Base-by-base conservation (phyloP, 2,113 vertebrate genomes). In the Climacteris rufus region DNA sequence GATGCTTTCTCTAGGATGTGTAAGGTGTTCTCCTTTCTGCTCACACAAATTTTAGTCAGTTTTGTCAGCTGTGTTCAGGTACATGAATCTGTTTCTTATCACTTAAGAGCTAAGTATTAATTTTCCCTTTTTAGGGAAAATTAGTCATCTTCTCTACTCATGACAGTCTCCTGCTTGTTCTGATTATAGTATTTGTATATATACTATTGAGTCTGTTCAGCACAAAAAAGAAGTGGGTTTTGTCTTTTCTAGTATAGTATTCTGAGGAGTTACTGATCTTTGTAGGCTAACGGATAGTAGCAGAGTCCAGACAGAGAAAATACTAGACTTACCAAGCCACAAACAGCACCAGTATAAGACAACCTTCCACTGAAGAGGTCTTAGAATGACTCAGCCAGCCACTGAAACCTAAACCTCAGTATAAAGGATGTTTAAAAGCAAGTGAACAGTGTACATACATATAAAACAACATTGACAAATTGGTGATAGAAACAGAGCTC, bases 401-500 rank as follows among this genome's bases (percentile, higher is more conserved):
- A 19, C 24, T 76, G 39, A 80, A 80, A 44, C 6, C 5, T 33
- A n/a, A 61, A 30, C 21, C 8, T 50, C 54, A 45, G 5, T 28
- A 37, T 13, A 20, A 71, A 71, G 28, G 14, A 11, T 3, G 2
- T 40, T 76, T 45, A 87, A 83, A 83, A 45, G 10, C 6, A 68
- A 72, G 5, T 17, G 12, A n/a, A n/a, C 5, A 79, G 9, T 40
- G 6, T 15, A 49, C 6, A 15, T 13, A 17, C 13, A 33, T 15
- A 68, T 0, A 61, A 69, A 44, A 9, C 7, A n/a, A 1, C 11
- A 31, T 2, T 31, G 17, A 20, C 0, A 21, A 53, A 35, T 18
- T 21, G 1, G 5, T 37, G 2, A 8, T 33, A 68, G 39, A 69
- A 81, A 64, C 1, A 22, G 11, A 40, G 19, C 20, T 88, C 3